Conservation (phyloP, 2,113 vertebrate species). For the Gallinago media region DNA sequence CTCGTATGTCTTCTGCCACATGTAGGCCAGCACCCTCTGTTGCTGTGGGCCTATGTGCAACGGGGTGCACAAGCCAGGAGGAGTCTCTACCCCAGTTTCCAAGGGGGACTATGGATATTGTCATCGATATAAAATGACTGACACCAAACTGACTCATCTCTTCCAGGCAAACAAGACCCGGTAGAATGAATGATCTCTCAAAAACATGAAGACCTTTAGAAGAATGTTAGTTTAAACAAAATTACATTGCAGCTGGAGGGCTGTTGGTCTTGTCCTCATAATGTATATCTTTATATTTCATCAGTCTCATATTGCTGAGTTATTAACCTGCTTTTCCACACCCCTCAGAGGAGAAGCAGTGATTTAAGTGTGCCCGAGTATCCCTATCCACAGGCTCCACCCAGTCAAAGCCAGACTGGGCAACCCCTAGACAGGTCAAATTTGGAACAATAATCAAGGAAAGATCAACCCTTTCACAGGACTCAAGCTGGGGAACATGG, state of each 20-base stretch:
- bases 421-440: background rate
- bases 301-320: background rate
- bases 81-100: background rate
- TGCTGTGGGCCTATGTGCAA: too few relatives aligned
- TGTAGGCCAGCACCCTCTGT: too few relatives aligned
- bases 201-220: background rate
- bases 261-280: background rate
- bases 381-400: background rate
- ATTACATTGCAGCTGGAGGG: background rate
- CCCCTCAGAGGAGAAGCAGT: background rate
- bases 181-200: background rate
- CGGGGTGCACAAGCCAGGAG: background rate
- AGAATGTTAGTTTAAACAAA: accelerated
- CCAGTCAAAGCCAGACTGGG: background rate
- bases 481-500: background rate
- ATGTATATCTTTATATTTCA: background rate
- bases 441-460: background rate
- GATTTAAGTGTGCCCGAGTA: background rate
- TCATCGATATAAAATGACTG: background rate
- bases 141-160: background rate
- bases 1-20: too few relatives aligned
- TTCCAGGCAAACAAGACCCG: background rate
- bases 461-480: background rate
- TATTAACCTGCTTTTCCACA: accelerated
- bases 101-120: background rate